Conservation (phyloP, 1,140 invertebrate genomes). For the Heliconius hermathena region DNA sequence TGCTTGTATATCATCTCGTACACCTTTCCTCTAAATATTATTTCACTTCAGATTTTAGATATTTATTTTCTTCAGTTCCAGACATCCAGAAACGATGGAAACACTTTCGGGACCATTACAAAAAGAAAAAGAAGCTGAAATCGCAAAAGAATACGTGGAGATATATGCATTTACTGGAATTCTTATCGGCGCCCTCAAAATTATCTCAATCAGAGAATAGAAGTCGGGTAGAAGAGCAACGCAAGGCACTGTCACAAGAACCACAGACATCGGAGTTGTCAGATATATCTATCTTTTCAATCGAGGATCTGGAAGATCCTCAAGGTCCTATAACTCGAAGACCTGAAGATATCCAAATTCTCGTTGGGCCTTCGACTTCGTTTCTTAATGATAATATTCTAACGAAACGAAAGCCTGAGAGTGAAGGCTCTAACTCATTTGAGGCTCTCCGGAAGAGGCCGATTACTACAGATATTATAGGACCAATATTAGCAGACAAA, state of each 20-base stretch:
- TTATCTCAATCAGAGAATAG: background rate
- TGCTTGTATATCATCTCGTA: no score
- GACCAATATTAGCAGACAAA: background rate
- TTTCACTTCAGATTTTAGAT: background rate
- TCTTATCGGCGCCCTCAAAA: background rate
- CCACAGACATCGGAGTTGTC: background rate
- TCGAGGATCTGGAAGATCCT: background rate
- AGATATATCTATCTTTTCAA: background rate
- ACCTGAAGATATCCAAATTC: background rate
- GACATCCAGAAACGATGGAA: slow-evolving; percentile 1
- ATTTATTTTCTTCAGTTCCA: background rate
- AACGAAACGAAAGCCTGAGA: background rate
- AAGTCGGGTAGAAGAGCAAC: background rate
- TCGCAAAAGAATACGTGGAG: background rate
- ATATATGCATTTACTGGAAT: background rate
- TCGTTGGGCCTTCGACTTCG: background rate
- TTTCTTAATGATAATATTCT: no score
- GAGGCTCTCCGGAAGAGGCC: background rate
- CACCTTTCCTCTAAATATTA: background rate
- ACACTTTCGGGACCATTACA: slow-evolving; percentile 4
- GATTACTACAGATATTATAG: no score
- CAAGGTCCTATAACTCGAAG: background rate
- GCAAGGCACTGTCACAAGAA: background rate
- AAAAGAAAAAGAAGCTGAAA: slow-evolving; percentile 1
- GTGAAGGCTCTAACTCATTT: background rate